phyloP scores from a whole-genome alignment of 2,888 invertebrate genomes.

The Sialis lutaria region DNA sequence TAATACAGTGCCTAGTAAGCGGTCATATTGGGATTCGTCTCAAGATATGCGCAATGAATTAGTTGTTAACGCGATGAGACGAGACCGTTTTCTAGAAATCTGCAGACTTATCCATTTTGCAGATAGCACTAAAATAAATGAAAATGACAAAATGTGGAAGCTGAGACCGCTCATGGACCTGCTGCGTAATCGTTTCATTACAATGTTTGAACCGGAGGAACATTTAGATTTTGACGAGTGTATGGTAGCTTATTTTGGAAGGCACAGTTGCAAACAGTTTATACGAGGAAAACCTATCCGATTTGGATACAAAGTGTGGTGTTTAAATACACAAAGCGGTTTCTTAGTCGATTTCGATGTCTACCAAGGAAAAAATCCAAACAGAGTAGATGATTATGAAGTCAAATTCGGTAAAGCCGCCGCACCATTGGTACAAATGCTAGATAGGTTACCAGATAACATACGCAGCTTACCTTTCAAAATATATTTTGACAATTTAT shows the following conservation, averaged over 20 bases:
- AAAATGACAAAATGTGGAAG: slow-evolving; percentile 10
- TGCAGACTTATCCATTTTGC: slow-evolving; percentile 9
- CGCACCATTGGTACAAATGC: background rate
- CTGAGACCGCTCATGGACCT: slow-evolving; percentile 7
- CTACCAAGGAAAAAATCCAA: background rate
- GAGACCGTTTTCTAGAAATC: slow-evolving; percentile 10
- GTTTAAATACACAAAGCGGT: too few species aligned
- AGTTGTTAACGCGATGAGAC: slow-evolving; percentile 10
- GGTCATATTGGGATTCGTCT: slow-evolving; percentile 9
- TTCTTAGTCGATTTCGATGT: background rate
- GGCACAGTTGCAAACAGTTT: background rate
- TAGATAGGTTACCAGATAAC: background rate
- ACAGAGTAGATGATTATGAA: background rate
- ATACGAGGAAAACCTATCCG: background rate
- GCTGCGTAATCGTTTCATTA: slow-evolving; percentile 2
- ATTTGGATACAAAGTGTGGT: background rate
- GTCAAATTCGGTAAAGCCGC: background rate
- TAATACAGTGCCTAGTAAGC: slow-evolving; percentile 8
- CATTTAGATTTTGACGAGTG: background rate
- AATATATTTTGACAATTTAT: background rate
- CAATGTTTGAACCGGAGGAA: background rate
- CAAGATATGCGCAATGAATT: slow-evolving; percentile 8
- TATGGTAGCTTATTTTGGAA: background rate
- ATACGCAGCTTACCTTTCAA: background rate
- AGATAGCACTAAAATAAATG: slow-evolving; percentile 8